Base-by-base conservation (phyloP, 2,888 invertebrate species). In the Dasysyrphus tricinctus region DNA sequence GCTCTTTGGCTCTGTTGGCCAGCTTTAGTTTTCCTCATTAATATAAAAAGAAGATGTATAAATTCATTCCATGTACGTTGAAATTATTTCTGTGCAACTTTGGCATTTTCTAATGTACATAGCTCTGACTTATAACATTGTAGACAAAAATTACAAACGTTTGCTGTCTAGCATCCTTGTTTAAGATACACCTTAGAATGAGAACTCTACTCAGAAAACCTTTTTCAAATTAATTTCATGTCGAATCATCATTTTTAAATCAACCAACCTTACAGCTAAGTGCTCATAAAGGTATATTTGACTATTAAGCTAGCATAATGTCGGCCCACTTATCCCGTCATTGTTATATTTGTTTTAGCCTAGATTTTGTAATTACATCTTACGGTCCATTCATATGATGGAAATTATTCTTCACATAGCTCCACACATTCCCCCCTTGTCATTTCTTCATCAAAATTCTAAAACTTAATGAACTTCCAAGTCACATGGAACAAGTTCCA, bases 391-490 rank as follows among this genome's bases (percentile, higher is more conserved):
- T 78, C 54, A 70, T 57, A 49, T 19, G 34, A 34, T 29, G 12
- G 29, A 39, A 51, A 51, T 12, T 37, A 14, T 37, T 47, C 19
- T 32, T 72, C 47, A 47, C 32, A 24, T 16, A 9, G 16, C 16
- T 61, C 24, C 6, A 39, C 12, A n/a, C 7, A 65, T 32, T 9
- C 56, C 37, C 49, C 49, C 12, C n/a, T n/a, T 49, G 39, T 24
- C 49, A 65, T 73, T 67, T 63, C 56, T 42, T 63, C 54, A n/a
- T 32, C 32, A 34, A 12, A 49, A 56, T 39, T 9, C 19, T 42
- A 42, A 37, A 74, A 76, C 47, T 56, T 75, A 75, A 80, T 80
- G 80, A 80, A 70, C 69, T 47, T 44, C 29, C 67, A 34, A 80
- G 69, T 75, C 69, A 61, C 44, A 80, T 69, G 61, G 29, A 80